Evolutionary conservation across 1,140 invertebrate genomes (phyloP).

Genomic region (Pseudoatta argentina): DNA sequence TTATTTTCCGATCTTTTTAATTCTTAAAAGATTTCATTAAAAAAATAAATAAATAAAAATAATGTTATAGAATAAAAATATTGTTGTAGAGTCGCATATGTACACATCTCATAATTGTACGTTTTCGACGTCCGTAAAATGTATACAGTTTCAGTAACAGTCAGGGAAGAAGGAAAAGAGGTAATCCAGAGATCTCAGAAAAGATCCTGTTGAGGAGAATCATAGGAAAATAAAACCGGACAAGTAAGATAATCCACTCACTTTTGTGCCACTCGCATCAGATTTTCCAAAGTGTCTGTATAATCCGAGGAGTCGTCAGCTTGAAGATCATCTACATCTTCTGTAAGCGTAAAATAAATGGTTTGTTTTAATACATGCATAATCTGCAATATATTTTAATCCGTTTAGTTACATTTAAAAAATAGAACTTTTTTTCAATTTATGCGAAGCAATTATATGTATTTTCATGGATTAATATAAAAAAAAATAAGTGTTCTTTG

Average conservation of each 20-base stretch:
- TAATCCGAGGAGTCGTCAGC: constrained; percentile 79
- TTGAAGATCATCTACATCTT: constrained; percentile 78
- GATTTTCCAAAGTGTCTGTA: constrained; percentile 82
- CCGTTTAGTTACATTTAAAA: background rate
- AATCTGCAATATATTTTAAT: background rate
- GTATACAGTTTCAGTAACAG: background rate
- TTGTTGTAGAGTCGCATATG: background rate
- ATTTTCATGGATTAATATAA: background rate
- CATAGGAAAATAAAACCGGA: background rate
- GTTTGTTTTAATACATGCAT: background rate
- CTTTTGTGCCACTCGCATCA: constrained; percentile 84
- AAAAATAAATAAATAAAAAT: too few relatives aligned
- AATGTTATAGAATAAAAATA: background rate
- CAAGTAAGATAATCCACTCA: constrained; percentile 76
- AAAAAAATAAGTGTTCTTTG: background rate
- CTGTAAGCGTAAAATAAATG: constrained; percentile 73
- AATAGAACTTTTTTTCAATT: background rate
- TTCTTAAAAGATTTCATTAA: background rate
- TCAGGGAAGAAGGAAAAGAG: background rate
- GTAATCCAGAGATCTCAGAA: background rate
- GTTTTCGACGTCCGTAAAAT: background rate
- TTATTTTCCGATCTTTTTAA: background rate
- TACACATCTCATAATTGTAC: too few relatives aligned
- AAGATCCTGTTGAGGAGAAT: background rate
- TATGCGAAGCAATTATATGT: background rate